Conservation (phyloP, 2,797 vertebrate species). For the Microchirus variegatus region DNA sequence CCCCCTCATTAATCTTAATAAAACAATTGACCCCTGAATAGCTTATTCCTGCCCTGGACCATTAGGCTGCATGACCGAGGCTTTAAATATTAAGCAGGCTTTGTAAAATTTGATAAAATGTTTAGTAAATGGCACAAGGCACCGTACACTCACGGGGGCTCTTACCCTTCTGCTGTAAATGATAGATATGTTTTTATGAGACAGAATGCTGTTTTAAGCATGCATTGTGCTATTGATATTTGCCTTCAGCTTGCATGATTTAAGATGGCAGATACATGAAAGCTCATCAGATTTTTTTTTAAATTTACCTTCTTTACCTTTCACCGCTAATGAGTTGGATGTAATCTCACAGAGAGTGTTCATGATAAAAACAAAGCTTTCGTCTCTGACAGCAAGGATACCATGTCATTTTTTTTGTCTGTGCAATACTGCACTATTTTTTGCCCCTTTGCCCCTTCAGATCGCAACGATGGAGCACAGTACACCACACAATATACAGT, state of each 20-base stretch:
- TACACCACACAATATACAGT: slow-evolving; percentile 70
- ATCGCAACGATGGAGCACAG: slow-evolving; percentile 31
- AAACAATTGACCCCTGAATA: slow-evolving; percentile 84
- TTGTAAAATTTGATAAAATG: slow-evolving; percentile 82
- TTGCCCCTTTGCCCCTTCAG: slow-evolving; percentile 57
- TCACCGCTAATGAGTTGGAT: slow-evolving; percentile 29
- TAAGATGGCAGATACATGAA: slow-evolving; percentile 62
- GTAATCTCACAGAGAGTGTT: slow-evolving; percentile 34
- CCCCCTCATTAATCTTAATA: slow-evolving; percentile 84
- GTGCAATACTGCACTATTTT: slow-evolving; percentile 44
- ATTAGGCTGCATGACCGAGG: slow-evolving; percentile 77
- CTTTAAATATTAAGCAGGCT: slow-evolving; percentile 85
- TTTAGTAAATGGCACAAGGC: slow-evolving; percentile 78
- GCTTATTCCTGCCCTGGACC: slow-evolving; percentile 78
- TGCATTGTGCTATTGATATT: slow-evolving; percentile 64
- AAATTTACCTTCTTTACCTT: slow-evolving; percentile 23
- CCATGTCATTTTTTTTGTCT: slow-evolving; percentile 14
- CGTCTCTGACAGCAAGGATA: slow-evolving; percentile 10
- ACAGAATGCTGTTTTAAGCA: slow-evolving; percentile 75
- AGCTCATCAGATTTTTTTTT: slow-evolving; percentile 58
- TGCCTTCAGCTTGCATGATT: slow-evolving; percentile 67
- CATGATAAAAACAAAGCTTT: slow-evolving; percentile 26
- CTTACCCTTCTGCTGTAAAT: slow-evolving; percentile 64
- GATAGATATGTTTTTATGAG: slow-evolving; percentile 77
- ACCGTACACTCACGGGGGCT: slow-evolving; percentile 39